Evolutionary conservation across 2,113 vertebrate species (phyloP), one percentile per base, ranked within the genome.

Genomic region (Ramphastos sulfuratus): DNA sequence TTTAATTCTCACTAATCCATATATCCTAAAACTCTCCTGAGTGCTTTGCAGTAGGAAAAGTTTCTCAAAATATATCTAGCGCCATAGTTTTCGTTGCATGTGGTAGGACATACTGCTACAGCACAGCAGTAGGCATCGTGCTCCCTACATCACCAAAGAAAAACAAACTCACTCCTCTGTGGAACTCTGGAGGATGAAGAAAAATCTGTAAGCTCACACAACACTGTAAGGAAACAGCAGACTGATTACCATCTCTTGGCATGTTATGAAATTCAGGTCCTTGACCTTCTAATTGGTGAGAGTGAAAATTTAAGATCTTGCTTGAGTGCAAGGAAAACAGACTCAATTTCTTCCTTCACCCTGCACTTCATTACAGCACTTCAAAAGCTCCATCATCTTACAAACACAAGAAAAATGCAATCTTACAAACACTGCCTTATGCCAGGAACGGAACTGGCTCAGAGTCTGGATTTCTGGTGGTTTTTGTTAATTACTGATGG

Each of bases 331-430:
- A 88, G 10, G 42, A 65, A 90, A 91, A 83, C 6, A 92, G 85
- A 66, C 54, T 85, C 54, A 8, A 25, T 48, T 77, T 77, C 58
- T 84, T 67, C 70, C 73, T 81, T 54, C 83, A 80, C 44, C 69
- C 73, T 90, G 28, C 63, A 74, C 64, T 82, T 89, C 71, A 91
- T 92, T 65, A 82, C 48, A 85, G 55, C 63, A 87, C 84, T 92
- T 93, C 75, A 82, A 93, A 93, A 90, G 83, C 70, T 73, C 58
- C 1, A 2, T 75, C 75, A 70, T 52, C 78, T 70, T 66, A 82
- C 20, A 89, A 77, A 90, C 6, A 76, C 67, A 69, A 89, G 50
- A 63, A 85, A 93, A 92, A 85, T 8, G 25, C 70, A 93, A 33
- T 55, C 33, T 73, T 71, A 85, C 46, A 90, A 72, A 92, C 71